Evolutionary conservation across 2,797 vertebrate species (phyloP), one percentile per base, ranked within the genome.

Genomic region (Rhabdomys pumilio): DNA sequence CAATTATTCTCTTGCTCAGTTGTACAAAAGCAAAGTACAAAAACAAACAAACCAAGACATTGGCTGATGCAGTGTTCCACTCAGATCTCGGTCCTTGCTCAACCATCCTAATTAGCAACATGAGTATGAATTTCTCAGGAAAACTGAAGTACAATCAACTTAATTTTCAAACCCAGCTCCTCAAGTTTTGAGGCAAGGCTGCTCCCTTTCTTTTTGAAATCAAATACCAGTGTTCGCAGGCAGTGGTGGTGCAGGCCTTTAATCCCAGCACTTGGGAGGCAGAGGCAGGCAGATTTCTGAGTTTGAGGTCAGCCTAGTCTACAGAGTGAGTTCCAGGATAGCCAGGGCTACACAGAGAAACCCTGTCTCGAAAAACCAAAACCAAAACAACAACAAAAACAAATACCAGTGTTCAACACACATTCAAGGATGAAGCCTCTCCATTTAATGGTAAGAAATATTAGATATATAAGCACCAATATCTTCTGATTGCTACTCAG

Each of bases 1-100:
- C 34, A 82, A n/a, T 85, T 75, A 57, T 84, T 76, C 77, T 85
- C 91, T 94, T 24, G 15, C 2, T 72, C 14, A 83, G 12, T 73
- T 79, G 94, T 92, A 88, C 44, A 76, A 96, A 95, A 83, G 55
- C 47, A 89, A 97, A 92, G 77, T 67, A 57, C 22, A 57, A 38
- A 91, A 73, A 53, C 31, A 92, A 90, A 81, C 44, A 22, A 94
- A 93, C 11, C 8, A 44, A 92, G 31, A 83, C 38, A 72, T 59
- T 85, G 53, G 24, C 44, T 61, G 91, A 86, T 41, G 47, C 4
- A 82, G 47, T 2, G 19, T 90, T 91, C 50, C 29, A 72, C 77
- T 20, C n/a, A 14, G 31, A 55, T 94, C 57, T 34, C 12, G 44
- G 1, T 73, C 88, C 57, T 81, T 76, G 41, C 63, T 29, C 3